Evolutionary conservation across 2,113 vertebrate species (phyloP), one percentile per base, ranked within the genome.

Genomic region (Pygathrix nemaeus): DNA sequence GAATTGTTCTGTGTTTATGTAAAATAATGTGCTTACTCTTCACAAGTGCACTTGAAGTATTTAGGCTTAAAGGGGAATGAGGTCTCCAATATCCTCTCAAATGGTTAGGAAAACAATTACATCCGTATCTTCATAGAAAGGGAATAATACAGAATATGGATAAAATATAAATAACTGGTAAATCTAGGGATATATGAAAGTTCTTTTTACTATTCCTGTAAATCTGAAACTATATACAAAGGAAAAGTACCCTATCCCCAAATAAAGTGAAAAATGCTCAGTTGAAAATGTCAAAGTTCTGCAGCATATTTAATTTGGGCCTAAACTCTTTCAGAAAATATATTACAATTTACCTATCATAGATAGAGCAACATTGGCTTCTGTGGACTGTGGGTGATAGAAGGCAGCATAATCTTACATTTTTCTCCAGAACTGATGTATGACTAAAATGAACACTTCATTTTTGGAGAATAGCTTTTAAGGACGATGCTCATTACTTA

Each of bases 401-500:
- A 61, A 43, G 38, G 35, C 55, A 48, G 30, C 72, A 59, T 45
- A 50, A 91, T 66, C 27, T 83, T 75, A 78, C 21, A 27, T 10
- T 11, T 72, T 14, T 57, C 88, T 90, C 38, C 25, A 94, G 40
- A 79, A 90, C 14, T 83, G 52, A 72, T 27, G 8, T 81, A 10
- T 32, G 5, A 66, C 0, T 87, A 16, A 48, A 90, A 27, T 10
- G 17, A 48, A 38, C 7, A 73, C 48, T 68, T 93, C 5, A 57
- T 73, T 90, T 95, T 76, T 32, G 25, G 38, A 91, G 50, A 96
- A 75, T 8, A 76, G 32, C 5, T 93, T 88, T 96, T 57, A 93
- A 84, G 23, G 20, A 4, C 76, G 92, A 84, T 55, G 30, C 66
- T 50, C 61, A 79, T 80, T 90, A 94, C 16, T 70, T 70, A 23